Evolutionary conservation across 92 coral and sea anemone genomes (phyloP).

Genomic region (Palythoa caribaeorum): DNA sequence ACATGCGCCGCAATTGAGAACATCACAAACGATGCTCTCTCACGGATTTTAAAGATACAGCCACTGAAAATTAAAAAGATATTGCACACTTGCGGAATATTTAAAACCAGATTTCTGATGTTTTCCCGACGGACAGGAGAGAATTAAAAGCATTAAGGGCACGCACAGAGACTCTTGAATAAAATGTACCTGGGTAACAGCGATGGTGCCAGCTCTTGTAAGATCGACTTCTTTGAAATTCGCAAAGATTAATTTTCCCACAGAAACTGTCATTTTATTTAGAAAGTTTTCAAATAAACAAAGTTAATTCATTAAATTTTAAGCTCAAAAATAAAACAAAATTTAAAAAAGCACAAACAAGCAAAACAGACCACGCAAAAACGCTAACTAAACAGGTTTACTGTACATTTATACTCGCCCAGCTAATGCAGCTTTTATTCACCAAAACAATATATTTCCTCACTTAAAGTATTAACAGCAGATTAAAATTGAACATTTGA

Average conservation of each 20-base stretch:
- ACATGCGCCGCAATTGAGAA: neutral
- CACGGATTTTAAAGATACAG: too few species aligned
- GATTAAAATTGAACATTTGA: neutral
- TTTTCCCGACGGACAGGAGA: neutral
- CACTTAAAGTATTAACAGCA: neutral
- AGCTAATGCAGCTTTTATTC: neutral
- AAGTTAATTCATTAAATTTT: neutral
- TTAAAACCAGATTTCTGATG: neutral
- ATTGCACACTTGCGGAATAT: too few species aligned
- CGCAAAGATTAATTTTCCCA: constrained; percentile 21
- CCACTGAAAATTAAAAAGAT: too few species aligned
- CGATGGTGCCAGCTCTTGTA: constrained; percentile 47
- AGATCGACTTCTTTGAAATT: constrained; percentile 32
- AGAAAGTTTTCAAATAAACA: neutral
- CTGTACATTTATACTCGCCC: neutral
- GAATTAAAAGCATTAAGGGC: neutral
- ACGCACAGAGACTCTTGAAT: neutral
- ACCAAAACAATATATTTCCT: neutral
- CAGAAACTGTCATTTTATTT: constrained; percentile 8
- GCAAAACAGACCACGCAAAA: neutral
- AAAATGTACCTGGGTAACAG: constrained; percentile 31
- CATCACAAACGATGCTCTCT: too few species aligned
- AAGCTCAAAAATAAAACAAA: neutral
- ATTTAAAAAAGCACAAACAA: too few species aligned
- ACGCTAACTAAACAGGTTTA: neutral